These are phyloP conservation scores for Sebastes reedi DNA, from an alignment of 2,797 vertebrate genomes.

Conservation along the genomic window DNA sequence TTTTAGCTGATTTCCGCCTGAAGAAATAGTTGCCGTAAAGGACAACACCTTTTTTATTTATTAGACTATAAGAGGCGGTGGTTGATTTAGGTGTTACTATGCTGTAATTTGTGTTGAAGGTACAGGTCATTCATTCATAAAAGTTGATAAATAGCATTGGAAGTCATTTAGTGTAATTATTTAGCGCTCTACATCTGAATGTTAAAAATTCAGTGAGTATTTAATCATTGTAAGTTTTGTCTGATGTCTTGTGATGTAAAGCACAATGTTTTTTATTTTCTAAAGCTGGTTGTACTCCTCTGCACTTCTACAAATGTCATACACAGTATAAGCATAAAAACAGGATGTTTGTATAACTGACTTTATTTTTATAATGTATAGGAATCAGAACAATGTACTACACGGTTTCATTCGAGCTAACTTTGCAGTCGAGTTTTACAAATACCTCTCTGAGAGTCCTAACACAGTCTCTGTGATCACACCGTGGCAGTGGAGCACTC, in stretches of 20 bases:
- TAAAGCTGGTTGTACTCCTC: background rate
- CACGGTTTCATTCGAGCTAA: background rate
- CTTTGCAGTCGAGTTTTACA: background rate
- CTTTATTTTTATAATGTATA: background rate
- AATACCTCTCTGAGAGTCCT: constrained; percentile 10
- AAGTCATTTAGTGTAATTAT: background rate
- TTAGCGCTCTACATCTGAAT: too few species aligned
- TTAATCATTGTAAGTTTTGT: too few species aligned
- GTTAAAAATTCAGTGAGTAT: too few species aligned
- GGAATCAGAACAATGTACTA: background rate
- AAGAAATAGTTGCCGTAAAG: background rate
- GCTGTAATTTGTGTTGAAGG: background rate
- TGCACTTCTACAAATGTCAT: background rate
- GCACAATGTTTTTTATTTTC: background rate
- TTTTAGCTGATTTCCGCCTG: background rate
- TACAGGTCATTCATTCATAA: background rate
- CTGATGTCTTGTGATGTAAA: background rate
- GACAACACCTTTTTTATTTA: background rate
- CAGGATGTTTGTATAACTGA: background rate
- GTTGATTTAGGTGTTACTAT: background rate
- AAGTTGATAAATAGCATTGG: background rate
- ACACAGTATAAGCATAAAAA: background rate
- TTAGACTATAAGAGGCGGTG: background rate
- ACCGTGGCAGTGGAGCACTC: constrained; percentile 69
- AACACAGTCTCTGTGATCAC: constrained; percentile 51